These are phyloP conservation scores for Drosophila truncata DNA, from an alignment of 1,140 invertebrate species.

Conservation along the genomic window DNA sequence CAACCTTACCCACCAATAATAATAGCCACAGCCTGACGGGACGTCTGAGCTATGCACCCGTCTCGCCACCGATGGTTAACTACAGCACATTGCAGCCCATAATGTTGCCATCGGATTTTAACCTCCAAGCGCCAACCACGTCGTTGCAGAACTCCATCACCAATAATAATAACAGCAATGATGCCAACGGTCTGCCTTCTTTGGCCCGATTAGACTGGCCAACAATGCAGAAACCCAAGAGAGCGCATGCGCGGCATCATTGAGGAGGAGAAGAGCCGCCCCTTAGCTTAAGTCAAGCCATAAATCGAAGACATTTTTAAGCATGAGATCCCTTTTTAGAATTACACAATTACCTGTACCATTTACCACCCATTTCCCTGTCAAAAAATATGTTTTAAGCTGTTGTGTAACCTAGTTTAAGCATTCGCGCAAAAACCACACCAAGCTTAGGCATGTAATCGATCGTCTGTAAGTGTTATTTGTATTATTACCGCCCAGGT, in stretches of 20 bases:
- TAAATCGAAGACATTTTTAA: constrained; percentile 42
- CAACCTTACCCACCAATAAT: constrained; percentile 57
- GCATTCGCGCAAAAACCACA: constrained; percentile 19
- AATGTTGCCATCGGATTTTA: constrained; percentile 58
- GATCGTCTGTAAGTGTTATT: constrained; percentile 56
- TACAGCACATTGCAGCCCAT: constrained; percentile 69
- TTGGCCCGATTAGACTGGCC: constrained; percentile 50
- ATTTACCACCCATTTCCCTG: constrained; percentile 17
- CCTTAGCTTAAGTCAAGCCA: constrained; percentile 33
- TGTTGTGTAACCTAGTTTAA: constrained; percentile 51
- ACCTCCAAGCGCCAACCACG: constrained; percentile 54
- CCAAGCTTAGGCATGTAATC: constrained; percentile 52
- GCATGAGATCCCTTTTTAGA: constrained; percentile 33
- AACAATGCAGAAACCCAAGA: constrained; percentile 51
- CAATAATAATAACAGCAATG: constrained; percentile 30
- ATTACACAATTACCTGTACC: constrained; percentile 34
- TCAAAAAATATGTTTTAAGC: constrained; percentile 30
- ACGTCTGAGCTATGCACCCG: constrained; percentile 59
- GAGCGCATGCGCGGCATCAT: constrained; percentile 53
- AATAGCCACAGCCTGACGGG: constrained; percentile 42
- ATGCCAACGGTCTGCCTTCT: constrained; percentile 35
- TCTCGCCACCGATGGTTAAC: constrained; percentile 57
- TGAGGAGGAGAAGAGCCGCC: neutral
- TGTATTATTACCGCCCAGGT: constrained; percentile 49
- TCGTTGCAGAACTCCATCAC: constrained; percentile 36